A percentile compares a stretch with the other conserved stretches of the same genome.
phyloP scores from a whole-genome alignment of 2,113 vertebrate genomes.

The Chinchilla lanigera region DNA sequence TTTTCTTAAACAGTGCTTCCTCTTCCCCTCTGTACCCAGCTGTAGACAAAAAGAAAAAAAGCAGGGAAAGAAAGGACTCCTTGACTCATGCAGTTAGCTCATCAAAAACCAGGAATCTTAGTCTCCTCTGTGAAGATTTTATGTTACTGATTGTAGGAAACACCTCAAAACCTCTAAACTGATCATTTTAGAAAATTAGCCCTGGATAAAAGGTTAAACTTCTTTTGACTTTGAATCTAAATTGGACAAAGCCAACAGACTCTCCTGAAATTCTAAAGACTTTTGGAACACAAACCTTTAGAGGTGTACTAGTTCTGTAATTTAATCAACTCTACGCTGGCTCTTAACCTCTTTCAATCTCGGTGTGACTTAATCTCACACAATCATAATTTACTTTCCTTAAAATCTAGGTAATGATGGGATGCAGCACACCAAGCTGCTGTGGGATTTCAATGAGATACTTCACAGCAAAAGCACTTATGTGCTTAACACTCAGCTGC shows the following conservation, averaged over 20 bases:
- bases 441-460: conserved; percentile 10
- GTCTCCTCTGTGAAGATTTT: background rate
- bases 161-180: background rate
- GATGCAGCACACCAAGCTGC: background rate
- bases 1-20: background rate
- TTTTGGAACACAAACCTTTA: background rate
- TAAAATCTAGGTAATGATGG: conserved; percentile 9
- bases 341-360: background rate
- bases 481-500: background rate
- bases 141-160: background rate
- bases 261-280: background rate
- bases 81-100: background rate
- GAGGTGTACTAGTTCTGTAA: background rate
- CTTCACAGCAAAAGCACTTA: background rate
- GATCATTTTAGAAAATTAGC: background rate
- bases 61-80: background rate
- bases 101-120: background rate
- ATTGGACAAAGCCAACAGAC: background rate
- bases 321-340: background rate
- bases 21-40: background rate
- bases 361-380: background rate
- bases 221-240: conserved; percentile 23
- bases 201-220: background rate
- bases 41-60: background rate
- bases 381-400: background rate